phyloP scores from a whole-genome alignment of 2,888 invertebrate genomes.

The Camponotus fellah region DNA sequence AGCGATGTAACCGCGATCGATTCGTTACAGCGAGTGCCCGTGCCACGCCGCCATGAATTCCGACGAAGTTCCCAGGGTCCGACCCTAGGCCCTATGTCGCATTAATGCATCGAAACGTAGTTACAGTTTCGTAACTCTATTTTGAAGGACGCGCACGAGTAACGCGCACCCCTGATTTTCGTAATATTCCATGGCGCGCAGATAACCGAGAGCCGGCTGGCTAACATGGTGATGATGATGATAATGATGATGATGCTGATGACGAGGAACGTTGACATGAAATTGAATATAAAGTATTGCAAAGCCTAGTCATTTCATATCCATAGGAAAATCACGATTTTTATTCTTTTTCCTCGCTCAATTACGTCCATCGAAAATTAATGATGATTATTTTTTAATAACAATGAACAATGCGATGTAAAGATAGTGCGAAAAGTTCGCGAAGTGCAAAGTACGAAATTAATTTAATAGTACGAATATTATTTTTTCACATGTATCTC shows the following conservation, averaged over 20 bases:
- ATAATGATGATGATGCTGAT: constrained; percentile 57
- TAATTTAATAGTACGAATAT: not conserved
- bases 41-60: constrained; percentile 66
- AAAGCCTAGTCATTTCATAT: constrained; percentile 59
- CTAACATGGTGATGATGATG: constrained; percentile 57
- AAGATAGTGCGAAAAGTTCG: not conserved
- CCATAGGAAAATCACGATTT: constrained; percentile 69
- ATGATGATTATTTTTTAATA: constrained; percentile 28
- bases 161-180: constrained; percentile 61
- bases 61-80: constrained; percentile 68
- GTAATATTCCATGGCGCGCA: constrained; percentile 75
- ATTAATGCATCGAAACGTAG: constrained; percentile 83
- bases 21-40: constrained; percentile 68
- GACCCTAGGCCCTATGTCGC: constrained; percentile 71
- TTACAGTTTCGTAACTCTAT: constrained; percentile 84
- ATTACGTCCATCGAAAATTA: constrained; percentile 26
- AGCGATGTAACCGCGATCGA: constrained; percentile 79
- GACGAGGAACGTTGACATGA: constrained; percentile 40
- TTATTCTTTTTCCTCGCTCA: constrained; percentile 38
- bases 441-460: not conserved
- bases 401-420: not conserved
- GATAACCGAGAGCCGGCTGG: constrained; percentile 69
- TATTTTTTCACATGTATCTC: not conserved
- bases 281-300: constrained; percentile 25
- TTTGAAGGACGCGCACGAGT: constrained; percentile 78